Conservation (phyloP, 1,140 invertebrate genomes). For the Drosophila quadrilineata region DNA sequence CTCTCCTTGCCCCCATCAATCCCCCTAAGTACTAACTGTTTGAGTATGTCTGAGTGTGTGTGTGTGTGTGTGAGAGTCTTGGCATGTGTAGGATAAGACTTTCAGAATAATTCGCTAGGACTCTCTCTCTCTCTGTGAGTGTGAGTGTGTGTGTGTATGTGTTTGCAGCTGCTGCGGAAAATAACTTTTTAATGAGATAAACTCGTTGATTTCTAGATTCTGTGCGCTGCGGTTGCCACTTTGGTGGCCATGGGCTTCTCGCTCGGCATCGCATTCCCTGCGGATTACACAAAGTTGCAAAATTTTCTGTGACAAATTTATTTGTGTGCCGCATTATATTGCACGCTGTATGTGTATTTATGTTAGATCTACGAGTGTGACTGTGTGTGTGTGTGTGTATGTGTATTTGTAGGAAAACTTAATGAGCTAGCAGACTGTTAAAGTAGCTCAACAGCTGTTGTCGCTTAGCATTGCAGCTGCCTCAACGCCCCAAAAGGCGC, state of each 20-base stretch:
- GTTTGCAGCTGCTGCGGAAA: constrained; percentile 77
- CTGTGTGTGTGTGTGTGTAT: constrained; percentile 27
- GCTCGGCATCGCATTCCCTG: constrained; percentile 44
- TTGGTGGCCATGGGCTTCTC: constrained; percentile 52
- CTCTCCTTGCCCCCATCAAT: not conserved
- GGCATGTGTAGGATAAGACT: constrained; percentile 70
- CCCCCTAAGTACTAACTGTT: too few species aligned
- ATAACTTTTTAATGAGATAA: constrained; percentile 80
- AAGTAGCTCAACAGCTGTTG: constrained; percentile 78
- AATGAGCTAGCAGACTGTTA: constrained; percentile 79
- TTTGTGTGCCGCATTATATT: constrained; percentile 78
- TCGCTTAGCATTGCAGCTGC: constrained; percentile 69
- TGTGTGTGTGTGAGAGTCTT: constrained; percentile 22
- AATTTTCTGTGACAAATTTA: constrained; percentile 79
- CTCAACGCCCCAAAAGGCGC: constrained; percentile 20
- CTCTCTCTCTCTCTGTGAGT: not conserved
- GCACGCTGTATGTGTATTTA: constrained; percentile 18
- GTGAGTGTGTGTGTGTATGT: constrained; percentile 41
- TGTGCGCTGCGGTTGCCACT: constrained; percentile 61
- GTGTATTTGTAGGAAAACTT: constrained; percentile 53
- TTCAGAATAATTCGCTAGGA: constrained; percentile 16
- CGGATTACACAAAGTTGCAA: constrained; percentile 78
- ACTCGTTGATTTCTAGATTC: constrained; percentile 80
- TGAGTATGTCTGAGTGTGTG: too few species aligned
- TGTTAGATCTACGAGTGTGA: too few species aligned